Evolutionary conservation across 2,797 vertebrate genomes (phyloP), one percentile per base, ranked within the genome.

Genomic region (Anas bahamensis): DNA sequence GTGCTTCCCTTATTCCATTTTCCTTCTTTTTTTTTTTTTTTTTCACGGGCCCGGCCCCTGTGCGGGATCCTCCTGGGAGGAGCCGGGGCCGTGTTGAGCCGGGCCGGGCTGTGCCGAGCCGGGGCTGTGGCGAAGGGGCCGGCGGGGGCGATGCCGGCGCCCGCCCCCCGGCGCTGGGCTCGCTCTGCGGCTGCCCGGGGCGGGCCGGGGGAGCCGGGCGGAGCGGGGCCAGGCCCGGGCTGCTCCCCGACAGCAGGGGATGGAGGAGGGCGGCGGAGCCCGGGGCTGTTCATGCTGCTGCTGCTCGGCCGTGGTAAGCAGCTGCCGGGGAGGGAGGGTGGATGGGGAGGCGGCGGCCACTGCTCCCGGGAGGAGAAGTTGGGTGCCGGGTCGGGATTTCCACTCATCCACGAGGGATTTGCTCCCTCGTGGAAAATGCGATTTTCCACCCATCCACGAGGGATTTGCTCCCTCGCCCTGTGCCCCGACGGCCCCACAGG

Each of bases 331-430:
- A 8, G 24, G 35, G 7, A 7, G 5, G 4, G 17, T 8, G 24
- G 35, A 11, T 17, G 24, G 46, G 46, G 13, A 48, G 46, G 23
- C 46, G 46, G 46, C 23, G 46, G 13, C 13, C 46, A 24, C 22
- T 23, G 46, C 46, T 48, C 46, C 46, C 46, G 46, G 23, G 46
- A 39, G 39, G 39, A 85, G 8, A 87, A 65, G 31, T 88, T 10
- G 71, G 37, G 57, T 83, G 0, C 89, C 85, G 79, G 69, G 81
- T 94, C 95, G 95, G 92, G 68, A 4, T 97, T 95, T 97, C 94
- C 92, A 41, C 39, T 14, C 39, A 15, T 41, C 39, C 39, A 41
- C 39, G 39, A 41, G 39, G 39, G 39, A 41, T 41, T 41, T 39
- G 39, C 39, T 39, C 39, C 39, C 39, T 39, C 39, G 39, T 39